Evolutionary conservation across 2,888 invertebrate genomes (phyloP).

Genomic region (Macrophya alboannulata): DNA sequence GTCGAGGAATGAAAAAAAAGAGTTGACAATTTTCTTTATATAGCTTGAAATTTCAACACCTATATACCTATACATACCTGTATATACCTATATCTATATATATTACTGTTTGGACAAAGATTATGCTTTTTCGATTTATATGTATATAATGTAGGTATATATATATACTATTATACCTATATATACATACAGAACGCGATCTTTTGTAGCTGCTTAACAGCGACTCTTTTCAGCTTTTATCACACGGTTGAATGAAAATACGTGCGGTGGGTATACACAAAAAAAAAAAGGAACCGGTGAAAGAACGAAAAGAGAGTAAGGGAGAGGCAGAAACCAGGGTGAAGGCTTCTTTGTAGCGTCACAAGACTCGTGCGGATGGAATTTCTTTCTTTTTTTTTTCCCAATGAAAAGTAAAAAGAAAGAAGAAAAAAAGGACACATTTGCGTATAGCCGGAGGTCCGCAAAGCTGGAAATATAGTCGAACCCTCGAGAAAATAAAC

Average conservation of each 20-base stretch:
- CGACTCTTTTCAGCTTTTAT: constrained; percentile 1
- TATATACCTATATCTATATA: too few species aligned
- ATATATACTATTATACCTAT: not conserved
- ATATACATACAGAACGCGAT: not conserved
- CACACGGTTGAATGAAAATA: constrained; percentile 35
- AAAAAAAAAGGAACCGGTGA: not conserved
- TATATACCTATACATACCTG: too few species aligned
- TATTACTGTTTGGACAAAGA: not conserved
- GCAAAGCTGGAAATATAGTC: not conserved
- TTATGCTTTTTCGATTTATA: not conserved
- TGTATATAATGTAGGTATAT: not conserved
- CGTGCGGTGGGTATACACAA: not conserved
- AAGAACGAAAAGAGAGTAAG: not conserved
- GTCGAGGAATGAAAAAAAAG: not conserved
- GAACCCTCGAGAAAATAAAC: not conserved
- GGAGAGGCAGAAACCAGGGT: not conserved
- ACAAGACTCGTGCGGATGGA: not conserved
- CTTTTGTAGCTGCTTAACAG: not conserved
- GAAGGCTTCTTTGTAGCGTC: constrained; percentile 19
- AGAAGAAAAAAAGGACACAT: not conserved
- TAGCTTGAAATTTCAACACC: not conserved
- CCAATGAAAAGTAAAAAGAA: not conserved
- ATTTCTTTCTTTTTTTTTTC: not conserved
- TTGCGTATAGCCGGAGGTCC: not conserved
- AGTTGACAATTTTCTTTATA: not conserved